Percentiles rank a stretch among this genome's conserved stretches.
phyloP scores from a whole-genome alignment of 2,888 invertebrate species.

The Chloromyia formosa region DNA sequence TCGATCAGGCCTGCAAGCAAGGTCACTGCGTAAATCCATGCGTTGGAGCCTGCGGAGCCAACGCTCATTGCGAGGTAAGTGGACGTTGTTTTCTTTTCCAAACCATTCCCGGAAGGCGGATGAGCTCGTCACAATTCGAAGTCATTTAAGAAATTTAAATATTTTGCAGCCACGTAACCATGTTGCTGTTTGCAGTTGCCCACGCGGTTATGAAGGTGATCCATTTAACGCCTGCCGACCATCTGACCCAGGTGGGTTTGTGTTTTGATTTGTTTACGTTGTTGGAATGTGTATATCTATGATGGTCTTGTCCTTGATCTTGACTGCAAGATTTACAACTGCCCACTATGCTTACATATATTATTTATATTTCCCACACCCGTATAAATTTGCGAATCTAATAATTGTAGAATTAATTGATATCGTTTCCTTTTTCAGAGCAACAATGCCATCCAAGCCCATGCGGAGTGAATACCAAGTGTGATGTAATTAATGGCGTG shows the following conservation, averaged over 20 bases:
- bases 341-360: constrained; percentile 28
- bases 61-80: constrained; percentile 78
- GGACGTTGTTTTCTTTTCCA: neutral
- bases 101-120: too few species aligned
- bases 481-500: constrained; percentile 78
- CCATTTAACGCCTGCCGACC: constrained; percentile 77
- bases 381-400: constrained; percentile 15
- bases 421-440: constrained; percentile 66
- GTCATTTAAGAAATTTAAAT: neutral
- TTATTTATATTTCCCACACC: neutral
- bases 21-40: constrained; percentile 84
- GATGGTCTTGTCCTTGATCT: constrained; percentile 45
- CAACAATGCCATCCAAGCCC: constrained; percentile 85
- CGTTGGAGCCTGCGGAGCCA: constrained; percentile 76
- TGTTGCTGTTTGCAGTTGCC: constrained; percentile 81
- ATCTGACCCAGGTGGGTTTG: constrained; percentile 75
- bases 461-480: constrained; percentile 82
- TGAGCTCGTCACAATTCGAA: too few species aligned
- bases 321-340: constrained; percentile 37
- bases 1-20: constrained; percentile 76
- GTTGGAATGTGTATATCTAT: neutral
- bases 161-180: constrained; percentile 71
- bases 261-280: neutral
- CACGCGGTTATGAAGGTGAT: constrained; percentile 80
- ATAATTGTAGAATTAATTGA: constrained; percentile 14